Percentiles rank a stretch among this genome's conserved stretches.
Conservation (phyloP, 2,888 invertebrate genomes). For the Yponomeuta cagnagella region DNA sequence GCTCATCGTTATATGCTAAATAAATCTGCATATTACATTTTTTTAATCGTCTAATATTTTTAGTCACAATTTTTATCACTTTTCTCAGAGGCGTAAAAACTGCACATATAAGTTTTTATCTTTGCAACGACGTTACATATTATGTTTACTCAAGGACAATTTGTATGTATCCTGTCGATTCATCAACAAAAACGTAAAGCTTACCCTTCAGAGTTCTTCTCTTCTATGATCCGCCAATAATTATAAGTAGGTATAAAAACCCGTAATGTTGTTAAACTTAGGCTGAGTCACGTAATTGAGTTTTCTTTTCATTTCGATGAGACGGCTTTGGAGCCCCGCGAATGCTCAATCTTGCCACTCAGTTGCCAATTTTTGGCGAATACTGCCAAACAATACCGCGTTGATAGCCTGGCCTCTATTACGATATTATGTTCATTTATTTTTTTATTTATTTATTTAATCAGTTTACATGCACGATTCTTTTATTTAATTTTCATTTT, state of each 20-base stretch:
- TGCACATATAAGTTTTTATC: no score
- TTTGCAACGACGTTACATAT: no score
- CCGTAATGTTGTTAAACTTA: slow-evolving; percentile 3
- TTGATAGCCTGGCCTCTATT: neutral
- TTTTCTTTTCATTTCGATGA: slow-evolving; percentile 14
- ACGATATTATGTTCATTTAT: neutral
- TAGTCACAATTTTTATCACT: no score
- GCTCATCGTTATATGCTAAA: no score
- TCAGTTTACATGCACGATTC: no score
- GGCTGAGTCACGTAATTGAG: slow-evolving; percentile 11
- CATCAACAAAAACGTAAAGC: neutral
- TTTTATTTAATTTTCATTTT: no score
- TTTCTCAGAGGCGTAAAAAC: no score
- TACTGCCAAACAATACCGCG: neutral
- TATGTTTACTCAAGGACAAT: no score
- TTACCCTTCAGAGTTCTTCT: no score
- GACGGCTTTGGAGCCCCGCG: neutral
- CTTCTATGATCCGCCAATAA: neutral
- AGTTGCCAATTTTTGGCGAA: neutral
- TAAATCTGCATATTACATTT: no score
- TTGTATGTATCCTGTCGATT: neutral
- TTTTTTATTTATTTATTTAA: no score
- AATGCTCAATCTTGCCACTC: neutral
- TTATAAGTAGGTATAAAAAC: neutral
- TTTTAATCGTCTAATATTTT: no score